A percentile compares a stretch with the other conserved stretches of the same genome.
phyloP scores from a whole-genome alignment of 2,113 vertebrate species.

The Scomber colias region DNA sequence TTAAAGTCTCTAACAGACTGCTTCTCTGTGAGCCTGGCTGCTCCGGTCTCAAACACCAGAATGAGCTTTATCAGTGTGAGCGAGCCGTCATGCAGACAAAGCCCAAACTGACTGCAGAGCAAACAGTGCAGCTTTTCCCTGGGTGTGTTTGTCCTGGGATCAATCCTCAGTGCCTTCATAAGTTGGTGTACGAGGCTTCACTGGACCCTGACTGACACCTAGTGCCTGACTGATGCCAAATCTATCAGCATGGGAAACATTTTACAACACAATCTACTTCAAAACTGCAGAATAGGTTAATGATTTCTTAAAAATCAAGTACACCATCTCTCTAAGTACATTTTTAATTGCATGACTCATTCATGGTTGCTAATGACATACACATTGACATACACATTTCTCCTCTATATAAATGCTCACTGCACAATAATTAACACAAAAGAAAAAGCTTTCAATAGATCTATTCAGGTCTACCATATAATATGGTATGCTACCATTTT shows the following conservation, averaged over 20 bases:
- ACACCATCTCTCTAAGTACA: neutral
- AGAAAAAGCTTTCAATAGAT: neutral
- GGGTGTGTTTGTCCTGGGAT: conserved; percentile 39
- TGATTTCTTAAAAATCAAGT: neutral
- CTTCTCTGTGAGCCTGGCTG: conserved; percentile 10
- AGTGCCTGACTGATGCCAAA: conserved; percentile 60
- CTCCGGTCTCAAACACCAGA: conserved; percentile 21
- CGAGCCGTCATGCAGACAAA: conserved; percentile 7
- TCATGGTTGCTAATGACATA: neutral
- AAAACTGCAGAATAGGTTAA: neutral
- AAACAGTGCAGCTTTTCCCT: conserved; percentile 40
- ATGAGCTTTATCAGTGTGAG: conserved; percentile 27
- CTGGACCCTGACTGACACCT: conserved; percentile 66
- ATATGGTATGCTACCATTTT: neutral
- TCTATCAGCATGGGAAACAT: neutral
- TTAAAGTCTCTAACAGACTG: conserved; percentile 14
- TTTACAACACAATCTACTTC: neutral
- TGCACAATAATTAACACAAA: conserved; percentile 6
- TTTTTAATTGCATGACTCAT: neutral
- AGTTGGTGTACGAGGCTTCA: conserved; percentile 10
- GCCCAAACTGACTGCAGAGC: conserved; percentile 32
- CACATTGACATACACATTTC: neutral
- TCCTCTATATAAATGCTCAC: neutral
- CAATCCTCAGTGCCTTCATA: conserved; percentile 11
- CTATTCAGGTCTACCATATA: neutral